Base-by-base conservation (phyloP, 1,140 invertebrate species). In the Megalonaias nervosa region DNA sequence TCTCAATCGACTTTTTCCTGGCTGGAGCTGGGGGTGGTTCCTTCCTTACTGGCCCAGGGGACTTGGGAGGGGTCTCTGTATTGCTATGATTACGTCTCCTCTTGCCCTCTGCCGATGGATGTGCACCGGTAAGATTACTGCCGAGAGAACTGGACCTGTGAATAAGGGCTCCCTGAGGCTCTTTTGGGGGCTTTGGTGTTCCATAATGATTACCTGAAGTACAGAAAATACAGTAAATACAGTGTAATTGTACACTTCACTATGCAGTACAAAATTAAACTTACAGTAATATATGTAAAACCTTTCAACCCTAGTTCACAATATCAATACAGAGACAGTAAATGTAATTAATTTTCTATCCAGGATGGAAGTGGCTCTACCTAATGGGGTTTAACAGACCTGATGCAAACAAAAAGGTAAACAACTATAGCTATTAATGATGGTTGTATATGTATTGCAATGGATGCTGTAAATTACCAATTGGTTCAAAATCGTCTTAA, bases 81-180 rank as follows among this genome's bases (percentile, higher is more conserved):
- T 93, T 93, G 70, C 92, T 93, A 31, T 93, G 89, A 87, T 93
- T 93, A 59, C 93, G 85, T 72, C 90, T 88, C 23, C 93, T 85
- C 85, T 94, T 93, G 16, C 93, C 93, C 84, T 93, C 93, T 55
- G 92, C 92, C 66, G 92, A 92, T 5, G 92, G 92, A 85, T 87
- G 85, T 68, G 91, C 91, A 59, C 93, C 93, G 38, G 93, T 93
- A 21, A 93, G 83, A 14, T 92, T 78, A 61, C 80, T 83, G 65
- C 85, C 87, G 16, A 85, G 82, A 26, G 89, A 89, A n/a, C 84
- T 86, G 19, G 88, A 85, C 17, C 89, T 78, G 1, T 85, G 78
- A 1, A 89, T 78, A 14, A 82, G 75, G 5, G 80, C 81, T 12
- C 82, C 82, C 16, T 85, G 87, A 11, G 92, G 91, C 55, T 89